Percentiles rank a stretch among this genome's conserved stretches.
These are phyloP conservation scores for Campoletis raptor DNA, from an alignment of 2,888 invertebrate species.

Conservation along the genomic window DNA sequence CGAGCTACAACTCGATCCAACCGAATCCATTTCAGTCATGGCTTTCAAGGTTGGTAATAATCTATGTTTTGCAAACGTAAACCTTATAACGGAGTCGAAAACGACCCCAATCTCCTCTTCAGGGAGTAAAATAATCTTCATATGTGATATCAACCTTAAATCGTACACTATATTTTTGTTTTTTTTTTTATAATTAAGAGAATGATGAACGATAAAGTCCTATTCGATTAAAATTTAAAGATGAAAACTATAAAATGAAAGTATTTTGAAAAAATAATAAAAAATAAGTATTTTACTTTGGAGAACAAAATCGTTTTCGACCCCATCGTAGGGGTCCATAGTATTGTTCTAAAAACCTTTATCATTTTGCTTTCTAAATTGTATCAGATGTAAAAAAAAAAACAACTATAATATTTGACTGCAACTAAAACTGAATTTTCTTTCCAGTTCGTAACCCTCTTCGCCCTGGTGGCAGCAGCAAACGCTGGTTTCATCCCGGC, in stretches of 20 bases:
- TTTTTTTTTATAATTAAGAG: no score
- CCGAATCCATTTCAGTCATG: slow-evolving; percentile 80
- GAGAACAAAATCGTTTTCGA: no score
- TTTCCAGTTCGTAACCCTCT: slow-evolving; percentile 80
- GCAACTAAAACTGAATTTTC: background rate
- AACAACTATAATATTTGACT: no score
- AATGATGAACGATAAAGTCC: no score
- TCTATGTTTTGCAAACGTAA: background rate
- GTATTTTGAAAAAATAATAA: no score
- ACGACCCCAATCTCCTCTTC: background rate
- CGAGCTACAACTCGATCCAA: slow-evolving; percentile 80
- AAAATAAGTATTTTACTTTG: no score
- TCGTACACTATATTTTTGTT: no score
- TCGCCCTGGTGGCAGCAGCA: slow-evolving; percentile 83
- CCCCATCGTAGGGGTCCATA: background rate
- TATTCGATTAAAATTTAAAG: no score
- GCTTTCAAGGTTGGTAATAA: slow-evolving; percentile 82
- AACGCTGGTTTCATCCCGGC: slow-evolving; percentile 85
- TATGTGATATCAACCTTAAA: no score
- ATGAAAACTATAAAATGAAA: no score
- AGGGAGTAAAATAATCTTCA: no score
- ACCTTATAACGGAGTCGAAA: background rate
- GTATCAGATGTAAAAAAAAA: background rate
- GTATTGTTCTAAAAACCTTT: no score
- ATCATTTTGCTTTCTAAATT: background rate